phyloP scores from a whole-genome alignment of 2,888 invertebrate genomes.

The Diachrysia chrysitis region DNA sequence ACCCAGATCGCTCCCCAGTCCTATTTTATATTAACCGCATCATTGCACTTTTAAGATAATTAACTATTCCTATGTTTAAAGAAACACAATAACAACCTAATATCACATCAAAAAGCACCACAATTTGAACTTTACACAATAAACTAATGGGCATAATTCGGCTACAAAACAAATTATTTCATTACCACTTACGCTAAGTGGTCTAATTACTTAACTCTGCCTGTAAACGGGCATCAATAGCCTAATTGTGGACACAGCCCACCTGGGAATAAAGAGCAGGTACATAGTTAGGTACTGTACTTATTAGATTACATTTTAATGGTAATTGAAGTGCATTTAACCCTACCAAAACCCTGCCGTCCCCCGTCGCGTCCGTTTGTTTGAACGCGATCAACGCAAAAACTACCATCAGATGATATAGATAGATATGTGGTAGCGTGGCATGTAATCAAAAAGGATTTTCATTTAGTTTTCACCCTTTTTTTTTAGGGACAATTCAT shows the following conservation, averaged over 20 bases:
- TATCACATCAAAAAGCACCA: background rate
- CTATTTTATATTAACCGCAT: too few species aligned
- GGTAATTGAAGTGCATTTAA: conserved; percentile 2
- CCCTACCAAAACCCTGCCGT: background rate
- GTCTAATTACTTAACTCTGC: conserved; percentile 55
- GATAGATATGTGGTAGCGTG: too few species aligned
- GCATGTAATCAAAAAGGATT: too few species aligned
- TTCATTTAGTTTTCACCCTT: too few species aligned
- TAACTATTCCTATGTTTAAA: too few species aligned
- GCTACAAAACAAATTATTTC: conserved; percentile 43
- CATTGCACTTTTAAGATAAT: too few species aligned
- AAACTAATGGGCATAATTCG: conserved; percentile 26
- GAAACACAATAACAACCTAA: background rate
- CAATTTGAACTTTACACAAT: background rate
- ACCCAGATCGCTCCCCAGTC: too few species aligned
- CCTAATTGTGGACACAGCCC: conserved; percentile 43
- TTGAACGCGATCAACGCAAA: too few species aligned
- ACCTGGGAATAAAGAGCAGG: conserved; percentile 28
- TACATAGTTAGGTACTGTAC: background rate
- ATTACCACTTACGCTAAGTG: conserved; percentile 32
- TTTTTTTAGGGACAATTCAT: too few species aligned
- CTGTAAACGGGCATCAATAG: conserved; percentile 35
- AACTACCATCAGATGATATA: too few species aligned
- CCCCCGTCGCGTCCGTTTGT: too few species aligned
- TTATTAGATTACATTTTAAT: background rate